Base-by-base conservation (phyloP, 92 coral and sea anemone genomes). In the Palythoa grandiflora region DNA sequence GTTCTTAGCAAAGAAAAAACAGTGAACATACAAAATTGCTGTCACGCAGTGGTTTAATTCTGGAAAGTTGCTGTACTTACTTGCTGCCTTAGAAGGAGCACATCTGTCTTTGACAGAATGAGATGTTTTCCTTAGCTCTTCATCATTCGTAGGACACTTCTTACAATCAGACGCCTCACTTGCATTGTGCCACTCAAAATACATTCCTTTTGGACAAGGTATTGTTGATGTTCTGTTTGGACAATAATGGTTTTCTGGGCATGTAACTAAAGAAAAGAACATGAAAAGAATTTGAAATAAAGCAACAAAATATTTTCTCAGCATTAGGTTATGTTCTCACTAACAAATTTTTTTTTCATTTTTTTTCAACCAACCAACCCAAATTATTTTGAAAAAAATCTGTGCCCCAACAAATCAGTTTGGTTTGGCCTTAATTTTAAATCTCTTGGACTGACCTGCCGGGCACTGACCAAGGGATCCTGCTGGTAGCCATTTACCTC, bases 181-280 rank as follows among this genome's bases (percentile, higher is more conserved):
- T 39, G 77, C 77, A 72, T 72, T 72, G 28, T 52, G 77, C 77
- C 77, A 38, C 77, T 72, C 77, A 38, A 72, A 72, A 72, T 72
- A 72, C 6, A 2, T 38, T 15, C 52, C 77, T 16, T 4, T 0
- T 9, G 77, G 77, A 38, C 77, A 72, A 38, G 52, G 77, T 44
- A 72, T 13, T 38, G 4, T 72, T 1, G 77, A 72, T 38, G 10
- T 38, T 72, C 77, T 72, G 77, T 72, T 72, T 6, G 19, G 21
- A 72, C 77, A 72, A 9, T 72, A 72, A 38, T 72, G 53, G 53
- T 72, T 38, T 38, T 14, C 53, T 39, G 6, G 20, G 19, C 77
- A 72, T 20, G 77, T 36, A 16, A 9, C 37, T 1, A 72, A 72
- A 44, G 38, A 38, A 39, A 13, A 71, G 48, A 38, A 72, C 40